phyloP scores from a whole-genome alignment of 2,797 vertebrate genomes.

The Galago senegalensis region DNA sequence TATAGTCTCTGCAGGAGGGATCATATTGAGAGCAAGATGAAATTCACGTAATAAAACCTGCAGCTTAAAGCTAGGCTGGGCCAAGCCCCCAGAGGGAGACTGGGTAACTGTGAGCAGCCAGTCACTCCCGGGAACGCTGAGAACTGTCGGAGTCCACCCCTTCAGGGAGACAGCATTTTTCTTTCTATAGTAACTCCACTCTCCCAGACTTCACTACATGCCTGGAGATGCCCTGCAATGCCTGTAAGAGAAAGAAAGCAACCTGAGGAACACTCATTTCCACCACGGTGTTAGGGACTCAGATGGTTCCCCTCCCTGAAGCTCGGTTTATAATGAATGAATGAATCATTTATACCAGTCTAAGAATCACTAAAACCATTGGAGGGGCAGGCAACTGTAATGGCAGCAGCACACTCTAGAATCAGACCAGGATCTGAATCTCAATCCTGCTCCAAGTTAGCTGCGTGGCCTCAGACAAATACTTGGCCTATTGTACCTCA shows the following conservation, averaged over 20 bases:
- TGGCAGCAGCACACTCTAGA: neutral
- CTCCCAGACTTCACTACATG: neutral
- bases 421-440: neutral
- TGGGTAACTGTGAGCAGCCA: conserved; percentile 1
- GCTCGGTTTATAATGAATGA: conserved; percentile 35
- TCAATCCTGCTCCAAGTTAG: neutral
- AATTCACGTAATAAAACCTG: conserved; percentile 50
- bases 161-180: neutral
- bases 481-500: neutral
- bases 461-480: neutral
- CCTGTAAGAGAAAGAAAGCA: neutral
- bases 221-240: neutral
- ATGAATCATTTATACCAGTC: neutral
- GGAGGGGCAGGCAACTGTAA: neutral
- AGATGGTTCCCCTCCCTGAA: neutral
- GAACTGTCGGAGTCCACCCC: neutral
- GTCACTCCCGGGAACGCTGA: neutral
- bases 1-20: conserved; percentile 53
- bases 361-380: neutral
- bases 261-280: neutral
- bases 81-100: neutral
- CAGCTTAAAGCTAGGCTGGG: neutral
- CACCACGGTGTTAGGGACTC: neutral
- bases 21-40: conserved; percentile 65
- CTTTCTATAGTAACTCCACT: conserved; percentile 19